Evolutionary conservation across 2,888 invertebrate species (phyloP), one percentile per base, ranked within the genome.

Genomic region (Ornithoptera alexandrae): DNA sequence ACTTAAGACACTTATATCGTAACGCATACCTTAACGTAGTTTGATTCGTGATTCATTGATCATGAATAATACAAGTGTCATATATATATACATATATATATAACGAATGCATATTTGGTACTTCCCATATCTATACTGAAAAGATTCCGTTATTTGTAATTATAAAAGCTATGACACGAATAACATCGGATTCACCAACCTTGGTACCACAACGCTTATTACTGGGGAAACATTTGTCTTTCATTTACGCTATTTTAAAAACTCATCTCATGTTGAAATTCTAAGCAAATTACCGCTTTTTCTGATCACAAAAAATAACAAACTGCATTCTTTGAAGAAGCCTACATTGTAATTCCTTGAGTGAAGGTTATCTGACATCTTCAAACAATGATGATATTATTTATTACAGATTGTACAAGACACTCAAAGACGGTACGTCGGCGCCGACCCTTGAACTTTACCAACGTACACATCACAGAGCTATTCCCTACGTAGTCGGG

Each of bases 401-500:
- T 61, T 39, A n/a, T 56, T 60, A 36, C 56, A 67, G 67, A 12
- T 17, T 56, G 39, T 62, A 62, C 36, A 18, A 56, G 0, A 10
- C 17, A 53, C 0, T 59, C 10, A 62, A 36, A 39, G 0, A 22
- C 56, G 20, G 8, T 10, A 2, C 24, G 22, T 22, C 22, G 22
- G 22, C 22, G 0, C 0, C 4, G 18, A 7, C 39, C 8, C 0
- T 46, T 2, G 18, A 6, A n/a, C 18, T 53, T 50, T 69, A 69
- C 24, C 10, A 60, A 1, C 0, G n/a, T n/a, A 65, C 69, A 2
- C 69, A 65, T 22, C 7, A 65, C 20, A 64, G 69, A 65, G 64
- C 65, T n/a, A 65, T 20, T 0, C 61, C 69, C 1, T 69, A 69
- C 20, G 1, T 69, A 1, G 53, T 65, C 12, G 69, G 69, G 15